Conservation (phyloP, 2,797 vertebrate species). For the Bryconaethiops microstoma region DNA sequence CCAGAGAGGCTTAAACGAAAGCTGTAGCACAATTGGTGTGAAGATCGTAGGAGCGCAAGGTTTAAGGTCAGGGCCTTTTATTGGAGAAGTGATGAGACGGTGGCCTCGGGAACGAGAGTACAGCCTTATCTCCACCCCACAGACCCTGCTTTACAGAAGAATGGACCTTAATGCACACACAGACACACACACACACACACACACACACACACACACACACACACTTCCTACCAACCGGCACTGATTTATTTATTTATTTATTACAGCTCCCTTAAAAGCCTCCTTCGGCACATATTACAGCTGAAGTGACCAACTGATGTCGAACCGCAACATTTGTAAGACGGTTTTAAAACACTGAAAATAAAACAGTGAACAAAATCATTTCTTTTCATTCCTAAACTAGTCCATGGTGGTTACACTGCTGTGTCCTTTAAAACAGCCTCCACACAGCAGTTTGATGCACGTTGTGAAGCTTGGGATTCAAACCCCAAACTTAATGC, state of each 20-base stretch:
- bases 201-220: conserved; percentile 1
- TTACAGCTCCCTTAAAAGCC: not conserved
- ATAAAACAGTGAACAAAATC: not conserved
- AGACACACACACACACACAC: conserved; percentile 1
- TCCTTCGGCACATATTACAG: not conserved
- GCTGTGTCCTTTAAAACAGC: no score
- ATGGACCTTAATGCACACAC: not conserved
- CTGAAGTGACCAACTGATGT: not conserved
- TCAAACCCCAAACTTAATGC: not conserved
- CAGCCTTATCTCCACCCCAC: conserved; percentile 12
- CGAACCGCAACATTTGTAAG: not conserved
- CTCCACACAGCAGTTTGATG: no score
- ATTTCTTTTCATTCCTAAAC: no score
- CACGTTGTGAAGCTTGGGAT: not conserved
- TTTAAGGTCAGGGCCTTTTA: conserved; percentile 14
- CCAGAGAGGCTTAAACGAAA: not conserved
- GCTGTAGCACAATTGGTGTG: not conserved
- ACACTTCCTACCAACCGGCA: not conserved
- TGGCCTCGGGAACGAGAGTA: not conserved
- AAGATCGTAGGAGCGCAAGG: not conserved
- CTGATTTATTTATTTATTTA: not conserved
- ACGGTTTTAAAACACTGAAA: not conserved
- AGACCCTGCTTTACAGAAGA: not conserved
- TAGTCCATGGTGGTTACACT: no score
- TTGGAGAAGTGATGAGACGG: conserved; percentile 19